A percentile compares a stretch with the other conserved stretches of the same genome.
These are phyloP conservation scores for Cyprinodon tularosa DNA, from an alignment of 2,113 vertebrate genomes.

Conservation along the genomic window DNA sequence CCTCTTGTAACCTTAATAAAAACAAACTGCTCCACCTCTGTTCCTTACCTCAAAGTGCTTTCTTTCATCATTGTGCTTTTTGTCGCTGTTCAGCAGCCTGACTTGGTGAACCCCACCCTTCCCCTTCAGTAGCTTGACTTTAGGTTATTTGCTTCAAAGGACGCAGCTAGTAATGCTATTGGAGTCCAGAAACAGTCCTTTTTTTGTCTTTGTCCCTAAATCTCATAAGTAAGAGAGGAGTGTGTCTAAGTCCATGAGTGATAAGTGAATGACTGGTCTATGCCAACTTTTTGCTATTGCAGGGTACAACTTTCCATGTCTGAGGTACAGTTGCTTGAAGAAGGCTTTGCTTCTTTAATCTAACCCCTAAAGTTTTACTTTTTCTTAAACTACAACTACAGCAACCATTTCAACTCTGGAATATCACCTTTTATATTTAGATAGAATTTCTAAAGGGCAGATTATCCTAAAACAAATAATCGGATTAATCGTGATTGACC, in stretches of 20 bases:
- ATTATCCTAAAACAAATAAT: too few species aligned
- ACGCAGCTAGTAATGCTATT: slow-evolving; percentile 54
- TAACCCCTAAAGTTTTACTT: slow-evolving; percentile 22
- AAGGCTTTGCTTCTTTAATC: slow-evolving; percentile 5
- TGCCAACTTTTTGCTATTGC: not conserved
- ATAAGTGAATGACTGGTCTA: slow-evolving; percentile 2
- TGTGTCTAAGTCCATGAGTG: slow-evolving; percentile 28
- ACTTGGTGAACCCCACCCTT: slow-evolving; percentile 36
- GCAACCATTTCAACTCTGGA: not conserved
- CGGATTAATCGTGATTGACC: too few species aligned
- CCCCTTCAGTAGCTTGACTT: slow-evolving; percentile 25
- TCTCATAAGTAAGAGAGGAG: slow-evolving; percentile 19
- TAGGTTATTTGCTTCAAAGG: slow-evolving; percentile 37
- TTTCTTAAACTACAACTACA: slow-evolving; percentile 30
- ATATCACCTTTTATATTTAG: too few species aligned
- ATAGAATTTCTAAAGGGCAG: too few species aligned
- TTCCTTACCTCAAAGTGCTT: slow-evolving; percentile 3
- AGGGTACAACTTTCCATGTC: not conserved
- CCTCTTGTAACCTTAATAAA: not conserved
- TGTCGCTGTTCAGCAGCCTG: slow-evolving; percentile 29
- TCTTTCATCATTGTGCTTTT: slow-evolving; percentile 29
- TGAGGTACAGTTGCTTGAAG: not conserved
- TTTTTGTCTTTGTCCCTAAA: slow-evolving; percentile 34
- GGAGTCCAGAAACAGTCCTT: slow-evolving; percentile 53
- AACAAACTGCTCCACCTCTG: not conserved